Percentiles rank a stretch among this genome's conserved stretches.
These are phyloP conservation scores for human DNA, from an alignment of 2,113 vertebrate species.

Conservation along the genomic window GRCh38 chrX:15227001-15227500, in stretches of 20 bases:
- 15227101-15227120: slow-evolving; percentile 73
- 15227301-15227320: slow-evolving; percentile 23
- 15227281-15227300: neutral
- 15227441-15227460: neutral
- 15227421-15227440: neutral
- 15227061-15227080: slow-evolving; percentile 66
- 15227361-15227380: neutral
- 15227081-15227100: slow-evolving; percentile 70
- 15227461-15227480: neutral
- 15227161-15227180: slow-evolving; percentile 53
- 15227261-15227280: neutral
- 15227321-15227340: neutral
- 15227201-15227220: slow-evolving; percentile 39
- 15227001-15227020: slow-evolving; percentile 59
- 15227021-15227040: slow-evolving; percentile 71
- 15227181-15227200: neutral
- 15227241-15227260: slow-evolving; percentile 25
- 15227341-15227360: neutral
- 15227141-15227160: slow-evolving; percentile 55
- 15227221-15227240: neutral
- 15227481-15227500: neutral
- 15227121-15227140: slow-evolving; percentile 59
- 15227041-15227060: slow-evolving; percentile 70
- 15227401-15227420: neutral
- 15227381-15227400: neutral